phyloP scores from a whole-genome alignment of 2,888 invertebrate species.

The Meliscaeva auricollis region DNA sequence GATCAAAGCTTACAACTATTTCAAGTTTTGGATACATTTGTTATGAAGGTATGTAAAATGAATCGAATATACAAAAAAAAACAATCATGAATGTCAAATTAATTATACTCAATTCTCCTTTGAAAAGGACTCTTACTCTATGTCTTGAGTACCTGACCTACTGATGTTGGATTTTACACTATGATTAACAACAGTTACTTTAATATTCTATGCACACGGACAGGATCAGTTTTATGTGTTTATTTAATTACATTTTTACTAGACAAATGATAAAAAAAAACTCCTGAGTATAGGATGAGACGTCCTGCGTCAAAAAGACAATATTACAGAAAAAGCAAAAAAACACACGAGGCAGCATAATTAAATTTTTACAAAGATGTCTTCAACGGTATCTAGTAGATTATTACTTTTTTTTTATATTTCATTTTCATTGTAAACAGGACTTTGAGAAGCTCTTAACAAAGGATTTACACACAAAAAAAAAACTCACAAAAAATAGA shows the following conservation, averaged over 20 bases:
- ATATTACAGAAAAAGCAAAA: neutral
- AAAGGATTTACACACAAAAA: neutral
- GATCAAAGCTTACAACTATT: conserved; percentile 1
- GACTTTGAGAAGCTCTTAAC: conserved; percentile 43
- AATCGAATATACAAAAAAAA: neutral
- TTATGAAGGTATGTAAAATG: neutral
- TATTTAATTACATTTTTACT: neutral
- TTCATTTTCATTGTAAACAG: conserved; percentile 30
- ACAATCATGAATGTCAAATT: conserved; percentile 24
- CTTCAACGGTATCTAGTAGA: neutral
- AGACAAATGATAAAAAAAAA: conserved; percentile 5
- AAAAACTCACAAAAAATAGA: neutral
- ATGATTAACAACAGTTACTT: no score
- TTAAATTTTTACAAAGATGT: conserved; percentile 34
- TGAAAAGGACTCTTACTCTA: no score
- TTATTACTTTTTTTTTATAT: neutral
- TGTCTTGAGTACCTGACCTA: no score
- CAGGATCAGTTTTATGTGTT: neutral
- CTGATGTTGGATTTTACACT: no score
- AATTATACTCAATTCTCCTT: conserved; percentile 32
- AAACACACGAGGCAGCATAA: conserved; percentile 19
- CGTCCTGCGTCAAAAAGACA: conserved; percentile 22
- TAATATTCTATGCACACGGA: no score
- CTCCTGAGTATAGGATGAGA: neutral
- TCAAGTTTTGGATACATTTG: neutral